Percentiles rank a stretch among this genome's conserved stretches.
phyloP scores from a whole-genome alignment of 2,888 invertebrate species.

The Synergus umbraculus region DNA sequence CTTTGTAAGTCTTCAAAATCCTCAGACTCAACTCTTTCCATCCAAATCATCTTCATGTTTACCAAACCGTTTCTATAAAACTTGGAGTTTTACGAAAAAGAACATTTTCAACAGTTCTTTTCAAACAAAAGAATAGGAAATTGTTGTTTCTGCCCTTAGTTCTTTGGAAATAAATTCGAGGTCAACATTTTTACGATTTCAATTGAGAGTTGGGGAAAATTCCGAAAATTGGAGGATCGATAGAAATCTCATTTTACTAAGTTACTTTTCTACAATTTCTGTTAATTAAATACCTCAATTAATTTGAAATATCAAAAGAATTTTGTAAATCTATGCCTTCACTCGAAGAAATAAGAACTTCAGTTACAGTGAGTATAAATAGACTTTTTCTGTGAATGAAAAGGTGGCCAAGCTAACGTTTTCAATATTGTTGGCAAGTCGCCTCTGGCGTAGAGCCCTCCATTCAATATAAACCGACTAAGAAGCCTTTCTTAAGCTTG shows the following conservation, averaged over 20 bases:
- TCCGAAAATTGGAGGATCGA: too few species aligned
- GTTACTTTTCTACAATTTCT: not conserved
- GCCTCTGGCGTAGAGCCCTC: constrained; percentile 11
- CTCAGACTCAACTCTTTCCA: constrained; percentile 29
- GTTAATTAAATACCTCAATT: constrained; percentile 4
- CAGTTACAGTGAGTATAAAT: not conserved
- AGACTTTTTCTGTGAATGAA: constrained; percentile 24
- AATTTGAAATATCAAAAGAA: not conserved
- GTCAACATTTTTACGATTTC: constrained; percentile 31
- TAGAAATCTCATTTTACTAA: not conserved
- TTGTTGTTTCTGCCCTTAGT: too few species aligned
- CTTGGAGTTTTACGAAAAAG: too few species aligned
- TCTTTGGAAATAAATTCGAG: not conserved
- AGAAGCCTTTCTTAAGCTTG: constrained; percentile 12
- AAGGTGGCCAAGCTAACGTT: constrained; percentile 26
- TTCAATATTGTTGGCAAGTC: constrained; percentile 38
- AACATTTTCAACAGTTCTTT: too few species aligned
- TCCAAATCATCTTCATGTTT: constrained; percentile 19
- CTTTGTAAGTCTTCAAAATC: constrained; percentile 9
- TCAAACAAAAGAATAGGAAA: too few species aligned
- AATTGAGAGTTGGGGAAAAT: not conserved
- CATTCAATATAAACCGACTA: constrained; percentile 22
- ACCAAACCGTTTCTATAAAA: not conserved
- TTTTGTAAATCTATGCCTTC: not conserved
- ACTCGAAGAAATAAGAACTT: not conserved